Percentiles rank a stretch among this genome's conserved stretches.
These are phyloP conservation scores for Lophotriccus pileatus DNA, from an alignment of 2,797 vertebrate species.

Conservation along the genomic window DNA sequence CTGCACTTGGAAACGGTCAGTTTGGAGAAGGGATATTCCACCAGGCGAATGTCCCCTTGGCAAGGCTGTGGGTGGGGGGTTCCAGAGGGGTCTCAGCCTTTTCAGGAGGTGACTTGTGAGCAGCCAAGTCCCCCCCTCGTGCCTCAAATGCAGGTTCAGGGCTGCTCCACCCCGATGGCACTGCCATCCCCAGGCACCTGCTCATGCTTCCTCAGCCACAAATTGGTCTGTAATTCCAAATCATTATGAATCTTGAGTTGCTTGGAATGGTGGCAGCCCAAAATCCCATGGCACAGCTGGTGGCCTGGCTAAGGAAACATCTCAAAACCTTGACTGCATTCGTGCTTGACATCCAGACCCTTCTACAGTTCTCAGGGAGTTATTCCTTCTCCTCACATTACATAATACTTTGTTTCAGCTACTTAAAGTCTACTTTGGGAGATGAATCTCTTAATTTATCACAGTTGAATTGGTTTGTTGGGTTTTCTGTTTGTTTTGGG, in stretches of 20 bases:
- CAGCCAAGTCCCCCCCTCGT: background rate
- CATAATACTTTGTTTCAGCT: background rate
- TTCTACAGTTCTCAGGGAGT: background rate
- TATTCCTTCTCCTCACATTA: background rate
- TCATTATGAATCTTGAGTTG: background rate
- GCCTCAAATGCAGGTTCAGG: background rate
- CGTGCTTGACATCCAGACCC: background rate
- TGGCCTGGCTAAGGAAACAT: background rate
- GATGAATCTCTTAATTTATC: background rate
- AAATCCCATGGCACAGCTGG: background rate
- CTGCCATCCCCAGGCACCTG: background rate
- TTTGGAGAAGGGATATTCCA: rapidly evolving
- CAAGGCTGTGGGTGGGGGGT: rapidly evolving
- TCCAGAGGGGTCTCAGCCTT: background rate
- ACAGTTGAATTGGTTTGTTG: background rate
- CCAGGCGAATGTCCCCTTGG: rapidly evolving
- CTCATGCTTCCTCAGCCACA: background rate
- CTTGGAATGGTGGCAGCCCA: background rate
- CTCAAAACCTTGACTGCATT: background rate
- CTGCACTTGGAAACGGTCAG: rapidly evolving
- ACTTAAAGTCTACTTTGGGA: background rate
- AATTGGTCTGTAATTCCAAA: background rate
- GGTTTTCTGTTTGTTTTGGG: too few species aligned
- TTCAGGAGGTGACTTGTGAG: background rate
- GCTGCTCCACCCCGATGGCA: background rate